Percentiles rank a stretch among this genome's conserved stretches.
These are phyloP conservation scores for Adoxophyes honmai DNA, from an alignment of 1,140 invertebrate species.

Conservation along the genomic window DNA sequence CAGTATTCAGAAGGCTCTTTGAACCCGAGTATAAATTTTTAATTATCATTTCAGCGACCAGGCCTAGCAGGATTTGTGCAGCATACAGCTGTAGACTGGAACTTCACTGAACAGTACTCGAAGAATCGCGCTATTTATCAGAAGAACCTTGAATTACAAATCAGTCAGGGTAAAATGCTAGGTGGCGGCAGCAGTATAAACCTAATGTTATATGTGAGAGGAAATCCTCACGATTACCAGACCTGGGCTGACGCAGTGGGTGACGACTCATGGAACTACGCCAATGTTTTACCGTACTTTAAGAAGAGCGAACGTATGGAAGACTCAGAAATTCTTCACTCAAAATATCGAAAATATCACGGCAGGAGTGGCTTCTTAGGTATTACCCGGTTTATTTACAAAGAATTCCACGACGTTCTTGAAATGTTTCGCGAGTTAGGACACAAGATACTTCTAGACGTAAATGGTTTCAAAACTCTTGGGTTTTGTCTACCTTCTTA, in stretches of 20 bases:
- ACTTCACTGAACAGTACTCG: conserved; percentile 84
- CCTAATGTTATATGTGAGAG: conserved; percentile 85
- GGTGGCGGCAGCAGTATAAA: conserved; percentile 86
- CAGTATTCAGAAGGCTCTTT: too few species aligned
- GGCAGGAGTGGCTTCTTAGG: conserved; percentile 25
- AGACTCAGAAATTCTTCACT: conserved; percentile 2
- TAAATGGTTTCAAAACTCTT: conserved; percentile 28
- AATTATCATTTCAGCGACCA: conserved; percentile 31
- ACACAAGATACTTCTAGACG: conserved; percentile 25
- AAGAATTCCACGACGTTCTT: background rate
- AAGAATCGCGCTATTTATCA: conserved; percentile 79
- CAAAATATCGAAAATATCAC: conserved; percentile 11
- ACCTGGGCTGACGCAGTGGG: conserved; percentile 79
- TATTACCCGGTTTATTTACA: conserved; percentile 23
- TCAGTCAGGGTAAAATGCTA: conserved; percentile 82
- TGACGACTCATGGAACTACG: conserved; percentile 84
- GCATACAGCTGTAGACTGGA: conserved; percentile 78
- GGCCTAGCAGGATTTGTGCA: conserved; percentile 27
- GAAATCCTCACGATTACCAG: conserved; percentile 77
- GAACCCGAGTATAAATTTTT: too few species aligned
- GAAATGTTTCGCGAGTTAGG: conserved; percentile 37
- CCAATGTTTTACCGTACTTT: conserved; percentile 73
- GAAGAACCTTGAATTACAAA: conserved; percentile 78
- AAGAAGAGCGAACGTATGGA: conserved; percentile 28
- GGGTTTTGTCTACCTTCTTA: conserved; percentile 52